A percentile compares a stretch with the other conserved stretches of the same genome.
phyloP scores from a whole-genome alignment of 2,797 vertebrate genomes.

The Gouania willdenowi region DNA sequence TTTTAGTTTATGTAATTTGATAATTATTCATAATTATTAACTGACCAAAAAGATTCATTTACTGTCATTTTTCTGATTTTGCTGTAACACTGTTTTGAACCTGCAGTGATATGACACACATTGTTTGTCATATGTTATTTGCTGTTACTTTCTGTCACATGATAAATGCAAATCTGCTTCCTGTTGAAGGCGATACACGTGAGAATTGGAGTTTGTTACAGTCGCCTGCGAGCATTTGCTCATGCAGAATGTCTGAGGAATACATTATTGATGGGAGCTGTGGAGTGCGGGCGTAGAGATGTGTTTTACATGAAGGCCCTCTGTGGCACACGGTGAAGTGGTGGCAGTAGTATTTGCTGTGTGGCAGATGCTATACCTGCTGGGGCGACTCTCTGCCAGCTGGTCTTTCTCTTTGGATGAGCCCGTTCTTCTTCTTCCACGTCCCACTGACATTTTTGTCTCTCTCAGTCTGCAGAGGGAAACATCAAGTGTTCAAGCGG shows the following conservation, averaged over 20 bases:
- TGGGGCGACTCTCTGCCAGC: constrained; percentile 74
- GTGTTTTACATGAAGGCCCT: constrained; percentile 11
- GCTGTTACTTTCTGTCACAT: too few species aligned
- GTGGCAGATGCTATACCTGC: constrained; percentile 48
- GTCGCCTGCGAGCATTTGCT: constrained; percentile 7
- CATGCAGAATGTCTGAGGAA: constrained; percentile 10
- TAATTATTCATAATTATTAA: too few species aligned
- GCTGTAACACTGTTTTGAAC: too few species aligned
- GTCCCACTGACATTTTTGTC: constrained; percentile 48
- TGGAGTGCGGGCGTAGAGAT: neutral
- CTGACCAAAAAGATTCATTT: too few species aligned
- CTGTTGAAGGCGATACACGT: neutral
- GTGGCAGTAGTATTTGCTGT: constrained; percentile 25
- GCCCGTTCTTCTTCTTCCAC: constrained; percentile 71
- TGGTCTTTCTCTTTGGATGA: constrained; percentile 71
- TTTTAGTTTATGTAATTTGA: too few species aligned
- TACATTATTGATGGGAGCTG: constrained; percentile 32
- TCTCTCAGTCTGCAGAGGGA: constrained; percentile 43
- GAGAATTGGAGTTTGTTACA: neutral
- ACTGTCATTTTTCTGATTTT: too few species aligned
- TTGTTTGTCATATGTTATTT: too few species aligned
- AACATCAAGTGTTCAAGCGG: constrained; percentile 1
- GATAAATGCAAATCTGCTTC: neutral
- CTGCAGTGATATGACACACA: too few species aligned
- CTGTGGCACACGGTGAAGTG: constrained; percentile 1